A percentile compares a stretch with the other conserved stretches of the same genome.
These are phyloP conservation scores for Apaloderma vittatum DNA, from an alignment of 2,113 vertebrate species.

Conservation along the genomic window DNA sequence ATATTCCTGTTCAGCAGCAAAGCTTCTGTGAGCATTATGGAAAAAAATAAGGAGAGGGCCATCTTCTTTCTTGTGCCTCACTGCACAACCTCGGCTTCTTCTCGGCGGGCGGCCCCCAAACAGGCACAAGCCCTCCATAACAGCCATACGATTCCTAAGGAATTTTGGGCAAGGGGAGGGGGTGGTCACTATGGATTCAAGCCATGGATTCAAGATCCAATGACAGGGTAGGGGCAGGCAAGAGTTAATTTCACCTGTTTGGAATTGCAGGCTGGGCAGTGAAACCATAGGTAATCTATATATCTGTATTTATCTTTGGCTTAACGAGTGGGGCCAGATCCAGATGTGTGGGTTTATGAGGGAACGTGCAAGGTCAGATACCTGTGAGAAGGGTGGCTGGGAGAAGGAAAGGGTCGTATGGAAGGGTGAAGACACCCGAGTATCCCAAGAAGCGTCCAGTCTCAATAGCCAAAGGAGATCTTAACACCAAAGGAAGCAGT, in stretches of 20 bases:
- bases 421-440: background rate
- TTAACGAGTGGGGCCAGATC: background rate
- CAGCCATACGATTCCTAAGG: background rate
- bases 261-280: background rate
- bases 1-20: background rate
- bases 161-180: background rate
- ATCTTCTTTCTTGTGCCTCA: background rate
- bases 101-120: no score
- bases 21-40: background rate
- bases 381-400: background rate
- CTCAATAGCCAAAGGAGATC: background rate
- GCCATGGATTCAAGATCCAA: background rate
- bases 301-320: background rate
- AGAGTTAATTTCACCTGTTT: background rate
- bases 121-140: no score
- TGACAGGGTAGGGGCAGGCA: background rate
- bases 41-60: background rate
- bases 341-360: background rate
- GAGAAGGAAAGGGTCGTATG: background rate
- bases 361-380: background rate
- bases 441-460: background rate
- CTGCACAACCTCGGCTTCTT: background rate
- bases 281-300: background rate
- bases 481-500: background rate
- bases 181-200: background rate